A percentile compares a stretch with the other conserved stretches of the same genome.
Conservation (phyloP, 1,140 invertebrate genomes). For the Pseudomyrmex flavicornis region DNA sequence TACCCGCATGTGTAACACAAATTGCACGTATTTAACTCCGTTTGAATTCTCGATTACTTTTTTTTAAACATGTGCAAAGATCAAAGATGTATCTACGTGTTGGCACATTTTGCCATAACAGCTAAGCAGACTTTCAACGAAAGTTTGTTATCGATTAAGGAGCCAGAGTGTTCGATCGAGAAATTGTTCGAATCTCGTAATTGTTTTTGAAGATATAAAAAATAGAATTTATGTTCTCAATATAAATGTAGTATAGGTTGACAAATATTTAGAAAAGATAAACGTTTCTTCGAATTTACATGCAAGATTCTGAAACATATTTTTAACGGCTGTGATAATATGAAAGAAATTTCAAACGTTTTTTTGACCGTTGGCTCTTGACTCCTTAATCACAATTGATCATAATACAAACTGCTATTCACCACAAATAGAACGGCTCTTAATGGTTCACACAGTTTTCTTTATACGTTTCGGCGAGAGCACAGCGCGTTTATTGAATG, state of each 20-base stretch:
- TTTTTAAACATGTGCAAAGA: neutral
- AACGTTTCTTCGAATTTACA: too few relatives aligned
- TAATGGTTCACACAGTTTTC: neutral
- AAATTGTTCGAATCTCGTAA: too few relatives aligned
- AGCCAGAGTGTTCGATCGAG: too few relatives aligned
- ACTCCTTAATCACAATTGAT: neutral
- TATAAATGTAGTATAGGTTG: too few relatives aligned
- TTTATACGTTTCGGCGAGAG: constrained; percentile 25
- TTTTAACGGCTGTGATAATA: too few relatives aligned
- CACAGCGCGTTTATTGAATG: neutral
- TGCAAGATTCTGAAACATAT: too few relatives aligned
- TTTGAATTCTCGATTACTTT: constrained; percentile 3
- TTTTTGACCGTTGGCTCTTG: too few relatives aligned
- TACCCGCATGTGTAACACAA: neutral
- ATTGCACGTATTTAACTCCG: constrained; percentile 31
- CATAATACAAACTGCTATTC: constrained; percentile 55
- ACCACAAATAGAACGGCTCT: constrained; percentile 59
- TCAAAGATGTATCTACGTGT: neutral
- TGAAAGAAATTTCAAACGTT: too few relatives aligned
- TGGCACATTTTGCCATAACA: constrained; percentile 17
- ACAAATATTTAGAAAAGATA: too few relatives aligned
- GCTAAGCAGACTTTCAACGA: neutral
- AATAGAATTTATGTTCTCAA: too few relatives aligned
- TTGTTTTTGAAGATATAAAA: too few relatives aligned
- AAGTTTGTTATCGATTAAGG: neutral